Percentiles rank a stretch among this genome's conserved stretches.
These are phyloP conservation scores for Otolemur crassicaudatus DNA, from an alignment of 2,797 vertebrate species.

Conservation along the genomic window DNA sequence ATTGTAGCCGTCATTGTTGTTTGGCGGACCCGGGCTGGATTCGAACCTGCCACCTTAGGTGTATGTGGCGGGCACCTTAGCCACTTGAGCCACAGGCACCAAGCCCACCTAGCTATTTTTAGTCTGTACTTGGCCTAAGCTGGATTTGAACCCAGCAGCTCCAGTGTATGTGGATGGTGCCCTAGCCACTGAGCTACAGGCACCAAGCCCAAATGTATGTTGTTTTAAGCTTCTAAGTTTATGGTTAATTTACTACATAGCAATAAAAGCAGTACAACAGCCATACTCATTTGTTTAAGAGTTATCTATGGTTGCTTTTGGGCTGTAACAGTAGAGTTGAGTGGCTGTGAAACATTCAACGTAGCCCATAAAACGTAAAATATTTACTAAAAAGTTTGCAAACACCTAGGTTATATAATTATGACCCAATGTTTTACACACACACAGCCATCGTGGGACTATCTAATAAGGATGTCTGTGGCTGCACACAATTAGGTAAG, in stretches of 20 bases:
- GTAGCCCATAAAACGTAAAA: not conserved
- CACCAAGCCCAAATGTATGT: not conserved
- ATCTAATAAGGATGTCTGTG: not conserved
- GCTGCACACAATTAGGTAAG: not conserved
- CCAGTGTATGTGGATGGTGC: too few species aligned
- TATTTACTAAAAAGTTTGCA: not conserved
- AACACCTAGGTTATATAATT: not conserved
- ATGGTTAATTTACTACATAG: not conserved
- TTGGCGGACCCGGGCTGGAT: too few species aligned
- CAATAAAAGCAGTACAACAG: not conserved
- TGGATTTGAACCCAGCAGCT: too few species aligned
- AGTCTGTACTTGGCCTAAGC: too few species aligned
- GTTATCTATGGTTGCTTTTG: not conserved
- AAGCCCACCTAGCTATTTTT: too few species aligned
- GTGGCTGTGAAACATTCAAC: not conserved
- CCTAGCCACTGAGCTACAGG: too few species aligned
- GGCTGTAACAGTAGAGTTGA: not conserved
- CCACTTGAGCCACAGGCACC: too few species aligned
- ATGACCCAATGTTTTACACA: not conserved
- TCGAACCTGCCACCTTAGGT: too few species aligned
- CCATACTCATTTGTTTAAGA: not conserved
- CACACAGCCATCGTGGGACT: not conserved
- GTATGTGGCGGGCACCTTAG: too few species aligned
- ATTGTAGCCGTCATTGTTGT: too few species aligned
- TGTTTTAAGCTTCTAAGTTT: not conserved